These are phyloP conservation scores for Numenius phaeopus DNA, from an alignment of 2,797 vertebrate genomes.

Conservation along the genomic window DNA sequence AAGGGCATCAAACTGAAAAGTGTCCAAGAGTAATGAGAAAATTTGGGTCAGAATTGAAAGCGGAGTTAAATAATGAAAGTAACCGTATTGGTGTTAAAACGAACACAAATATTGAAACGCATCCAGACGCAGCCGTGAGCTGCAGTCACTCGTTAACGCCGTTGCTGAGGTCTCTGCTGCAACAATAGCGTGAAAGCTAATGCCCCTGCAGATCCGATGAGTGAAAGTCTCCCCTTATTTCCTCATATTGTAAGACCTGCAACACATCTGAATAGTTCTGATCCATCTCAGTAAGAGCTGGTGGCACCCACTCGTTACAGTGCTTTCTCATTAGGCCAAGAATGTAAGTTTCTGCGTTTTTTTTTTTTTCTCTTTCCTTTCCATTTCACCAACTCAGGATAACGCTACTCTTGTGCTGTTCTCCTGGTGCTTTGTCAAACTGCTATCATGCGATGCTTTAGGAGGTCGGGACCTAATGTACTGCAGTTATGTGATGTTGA, in stretches of 20 bases:
- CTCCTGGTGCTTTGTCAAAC: background rate
- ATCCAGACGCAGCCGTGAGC: background rate
- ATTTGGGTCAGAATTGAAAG: background rate
- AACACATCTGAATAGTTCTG: background rate
- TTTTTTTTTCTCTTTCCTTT: background rate
- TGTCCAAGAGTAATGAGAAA: background rate
- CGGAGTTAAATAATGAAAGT: background rate
- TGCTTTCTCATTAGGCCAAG: background rate
- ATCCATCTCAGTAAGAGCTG: background rate
- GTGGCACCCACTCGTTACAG: background rate
- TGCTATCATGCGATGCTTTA: background rate
- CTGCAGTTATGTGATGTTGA: background rate
- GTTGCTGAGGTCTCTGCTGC: background rate
- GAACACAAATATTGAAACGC: background rate
- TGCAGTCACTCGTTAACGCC: background rate
- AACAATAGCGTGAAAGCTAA: background rate
- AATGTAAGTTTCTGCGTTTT: too few species aligned
- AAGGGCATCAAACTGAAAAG: constrained; percentile 24
- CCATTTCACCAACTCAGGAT: rapidly evolving
- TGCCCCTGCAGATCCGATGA: background rate
- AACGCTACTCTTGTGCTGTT: background rate
- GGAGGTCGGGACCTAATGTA: background rate
- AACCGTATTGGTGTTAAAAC: background rate
- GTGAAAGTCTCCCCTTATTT: background rate
- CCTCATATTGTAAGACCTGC: background rate